Percentiles rank a stretch among this genome's conserved stretches.
Evolutionary conservation across 1,140 invertebrate species (phyloP).

Genomic region (Gonatopus flavifemur): DNA sequence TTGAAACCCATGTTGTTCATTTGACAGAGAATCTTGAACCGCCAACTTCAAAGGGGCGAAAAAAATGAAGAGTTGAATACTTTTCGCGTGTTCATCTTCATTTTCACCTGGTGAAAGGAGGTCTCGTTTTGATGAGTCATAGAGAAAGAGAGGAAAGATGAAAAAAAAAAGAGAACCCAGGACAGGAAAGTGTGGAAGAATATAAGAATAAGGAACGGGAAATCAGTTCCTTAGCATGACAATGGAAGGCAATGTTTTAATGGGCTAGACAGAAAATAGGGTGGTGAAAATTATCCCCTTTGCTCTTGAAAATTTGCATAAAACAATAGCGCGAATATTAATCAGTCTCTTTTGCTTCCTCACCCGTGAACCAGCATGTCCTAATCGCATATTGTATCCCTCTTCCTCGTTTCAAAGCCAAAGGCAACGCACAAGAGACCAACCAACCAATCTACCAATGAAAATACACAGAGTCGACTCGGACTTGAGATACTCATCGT

Average conservation of each 20-base stretch:
- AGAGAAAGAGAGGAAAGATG: slow-evolving; percentile 13
- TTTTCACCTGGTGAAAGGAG: background rate
- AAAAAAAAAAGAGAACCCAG: background rate
- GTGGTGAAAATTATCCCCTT: slow-evolving; percentile 9
- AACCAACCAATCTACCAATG: too few relatives aligned
- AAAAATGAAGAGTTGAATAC: too few relatives aligned
- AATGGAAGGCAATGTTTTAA: slow-evolving; percentile 32
- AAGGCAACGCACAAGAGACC: too few relatives aligned
- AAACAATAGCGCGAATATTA: slow-evolving; percentile 48
- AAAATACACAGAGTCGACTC: too few relatives aligned
- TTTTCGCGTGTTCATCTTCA: too few relatives aligned
- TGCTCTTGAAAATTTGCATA: slow-evolving; percentile 32
- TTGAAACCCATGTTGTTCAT: too few relatives aligned
- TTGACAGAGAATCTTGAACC: too few relatives aligned
- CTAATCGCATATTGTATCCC: too few relatives aligned
- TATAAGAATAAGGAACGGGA: slow-evolving; percentile 30
- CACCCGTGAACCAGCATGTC: slow-evolving; percentile 18
- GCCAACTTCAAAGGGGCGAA: too few relatives aligned
- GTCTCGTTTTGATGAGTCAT: slow-evolving; percentile 1
- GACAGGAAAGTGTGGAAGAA: slow-evolving; percentile 25
- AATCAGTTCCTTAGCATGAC: slow-evolving; percentile 43
- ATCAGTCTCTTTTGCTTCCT: slow-evolving; percentile 42
- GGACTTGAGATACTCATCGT: too few relatives aligned
- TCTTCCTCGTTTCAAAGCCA: too few relatives aligned
- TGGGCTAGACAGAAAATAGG: slow-evolving; percentile 25